These are phyloP conservation scores for Shinisaurus crocodilurus DNA, from an alignment of 2,113 vertebrate genomes.

Conservation along the genomic window DNA sequence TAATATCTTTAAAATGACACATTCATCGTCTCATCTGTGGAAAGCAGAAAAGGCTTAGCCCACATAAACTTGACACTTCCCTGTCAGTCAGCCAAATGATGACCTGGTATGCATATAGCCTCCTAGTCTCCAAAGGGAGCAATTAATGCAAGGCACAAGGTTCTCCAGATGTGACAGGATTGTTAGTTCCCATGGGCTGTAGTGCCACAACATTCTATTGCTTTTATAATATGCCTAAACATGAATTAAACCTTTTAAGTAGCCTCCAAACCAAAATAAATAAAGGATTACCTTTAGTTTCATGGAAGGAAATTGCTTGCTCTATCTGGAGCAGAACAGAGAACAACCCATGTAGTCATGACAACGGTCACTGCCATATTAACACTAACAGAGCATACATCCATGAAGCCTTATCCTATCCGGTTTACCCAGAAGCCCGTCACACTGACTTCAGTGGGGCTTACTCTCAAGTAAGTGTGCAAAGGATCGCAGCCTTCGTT, in stretches of 20 bases:
- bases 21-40: slow-evolving; percentile 61
- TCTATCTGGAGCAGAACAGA: background rate
- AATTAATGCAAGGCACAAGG: slow-evolving; percentile 32
- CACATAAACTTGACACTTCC: slow-evolving; percentile 71
- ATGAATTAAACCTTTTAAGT: background rate
- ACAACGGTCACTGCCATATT: background rate
- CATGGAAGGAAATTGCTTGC: background rate
- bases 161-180: slow-evolving; percentile 53
- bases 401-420: background rate
- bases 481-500: background rate
- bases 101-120: background rate
- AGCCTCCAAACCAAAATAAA: background rate
- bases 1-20: slow-evolving; percentile 63
- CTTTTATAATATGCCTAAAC: background rate
- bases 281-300: background rate
- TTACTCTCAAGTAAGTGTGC: background rate
- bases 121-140: slow-evolving; percentile 47
- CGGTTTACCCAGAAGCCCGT: background rate
- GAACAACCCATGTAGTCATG: background rate
- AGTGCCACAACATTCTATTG: background rate
- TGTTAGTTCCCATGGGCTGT: slow-evolving; percentile 20
- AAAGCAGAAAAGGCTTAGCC: slow-evolving; percentile 67
- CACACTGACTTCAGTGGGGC: background rate
- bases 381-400: background rate
- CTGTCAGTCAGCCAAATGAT: slow-evolving; percentile 67